phyloP scores from a whole-genome alignment of 2,888 invertebrate species.

The Listrodromus nycthemerus region DNA sequence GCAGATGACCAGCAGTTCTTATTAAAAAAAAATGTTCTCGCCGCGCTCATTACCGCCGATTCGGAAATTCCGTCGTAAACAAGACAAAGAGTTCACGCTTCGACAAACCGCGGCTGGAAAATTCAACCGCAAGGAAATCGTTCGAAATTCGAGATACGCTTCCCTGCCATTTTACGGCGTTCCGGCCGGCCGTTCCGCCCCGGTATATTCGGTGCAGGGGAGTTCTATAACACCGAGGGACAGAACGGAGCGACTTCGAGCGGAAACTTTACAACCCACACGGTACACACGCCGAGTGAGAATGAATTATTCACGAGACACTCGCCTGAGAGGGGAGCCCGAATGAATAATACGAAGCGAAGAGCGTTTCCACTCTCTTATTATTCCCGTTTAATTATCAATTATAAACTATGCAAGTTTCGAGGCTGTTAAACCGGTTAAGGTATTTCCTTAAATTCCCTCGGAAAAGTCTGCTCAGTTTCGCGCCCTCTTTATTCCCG shows the following conservation, averaged over 20 bases:
- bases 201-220: neutral
- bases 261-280: constrained; percentile 25
- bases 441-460: neutral
- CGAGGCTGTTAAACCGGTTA: neutral
- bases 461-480: neutral
- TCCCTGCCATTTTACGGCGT: neutral
- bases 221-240: neutral
- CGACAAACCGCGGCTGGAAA: neutral
- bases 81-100: neutral
- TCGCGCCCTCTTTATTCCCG: constrained; percentile 7
- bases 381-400: constrained; percentile 52
- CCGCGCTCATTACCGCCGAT: neutral
- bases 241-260: neutral
- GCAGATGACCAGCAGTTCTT: too few species aligned
- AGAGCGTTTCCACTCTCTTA: constrained; percentile 17
- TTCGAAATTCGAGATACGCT: neutral
- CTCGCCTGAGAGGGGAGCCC: constrained; percentile 1
- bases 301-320: constrained; percentile 55
- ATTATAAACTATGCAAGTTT: constrained; percentile 47
- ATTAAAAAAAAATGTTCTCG: too few species aligned
- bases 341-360: constrained; percentile 38
- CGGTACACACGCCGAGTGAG: neutral
- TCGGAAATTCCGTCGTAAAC: neutral
- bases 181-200: neutral
- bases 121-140: neutral